These are phyloP conservation scores for Augochlora pura DNA, from an alignment of 1,140 invertebrate species.

Conservation along the genomic window DNA sequence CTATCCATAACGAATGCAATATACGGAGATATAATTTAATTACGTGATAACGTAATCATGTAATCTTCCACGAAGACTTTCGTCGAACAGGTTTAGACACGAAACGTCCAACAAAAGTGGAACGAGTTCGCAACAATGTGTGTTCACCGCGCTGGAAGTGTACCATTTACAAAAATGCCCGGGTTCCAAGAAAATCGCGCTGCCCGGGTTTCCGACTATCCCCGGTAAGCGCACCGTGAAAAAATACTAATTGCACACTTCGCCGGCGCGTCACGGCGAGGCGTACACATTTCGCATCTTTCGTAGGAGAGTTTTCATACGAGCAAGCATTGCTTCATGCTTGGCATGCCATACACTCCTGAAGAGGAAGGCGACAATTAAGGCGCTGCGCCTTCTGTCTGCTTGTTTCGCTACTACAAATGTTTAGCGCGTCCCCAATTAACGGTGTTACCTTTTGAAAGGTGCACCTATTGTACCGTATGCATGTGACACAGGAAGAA, in stretches of 20 bases:
- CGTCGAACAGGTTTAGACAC: too few relatives aligned
- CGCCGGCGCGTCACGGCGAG: background rate
- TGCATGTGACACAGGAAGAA: conserved; percentile 63
- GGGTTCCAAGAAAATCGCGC: background rate
- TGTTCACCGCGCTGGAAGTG: too few relatives aligned
- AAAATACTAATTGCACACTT: conserved; percentile 22
- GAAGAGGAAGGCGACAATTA: conserved; percentile 74
- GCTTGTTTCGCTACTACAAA: conserved; percentile 57
- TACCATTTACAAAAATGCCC: background rate
- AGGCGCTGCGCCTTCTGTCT: conserved; percentile 69
- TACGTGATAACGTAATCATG: too few relatives aligned
- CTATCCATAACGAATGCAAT: too few relatives aligned
- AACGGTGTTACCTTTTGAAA: conserved; percentile 65
- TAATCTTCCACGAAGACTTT: too few relatives aligned
- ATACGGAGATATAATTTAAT: too few relatives aligned
- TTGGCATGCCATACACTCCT: conserved; percentile 59
- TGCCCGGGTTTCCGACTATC: background rate
- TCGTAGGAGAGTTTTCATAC: conserved; percentile 44
- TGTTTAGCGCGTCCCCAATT: conserved; percentile 62
- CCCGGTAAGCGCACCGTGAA: background rate
- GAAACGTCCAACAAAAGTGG: too few relatives aligned
- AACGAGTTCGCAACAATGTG: too few relatives aligned
- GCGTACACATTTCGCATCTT: conserved; percentile 37
- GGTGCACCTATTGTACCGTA: conserved; percentile 68
- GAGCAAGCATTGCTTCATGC: conserved; percentile 56